A percentile compares a stretch with the other conserved stretches of the same genome.
phyloP scores from a whole-genome alignment of 2,113 vertebrate genomes.

The Brachyhypopomus gauderio region DNA sequence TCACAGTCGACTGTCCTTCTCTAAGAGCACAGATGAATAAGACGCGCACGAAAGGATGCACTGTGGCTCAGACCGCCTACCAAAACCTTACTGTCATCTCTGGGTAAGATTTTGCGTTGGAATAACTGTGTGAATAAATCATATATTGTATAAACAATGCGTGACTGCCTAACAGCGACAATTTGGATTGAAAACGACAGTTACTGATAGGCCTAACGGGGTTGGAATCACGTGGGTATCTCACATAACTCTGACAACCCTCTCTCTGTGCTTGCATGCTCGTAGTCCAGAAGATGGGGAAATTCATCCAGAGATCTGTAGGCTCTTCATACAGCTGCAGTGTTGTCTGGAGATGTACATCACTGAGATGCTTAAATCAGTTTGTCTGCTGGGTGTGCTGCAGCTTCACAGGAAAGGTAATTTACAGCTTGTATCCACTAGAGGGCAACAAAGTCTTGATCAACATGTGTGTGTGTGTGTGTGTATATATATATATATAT shows the following conservation, averaged over 20 bases:
- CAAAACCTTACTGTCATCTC: slow-evolving; percentile 90
- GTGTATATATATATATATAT: too few relatives aligned
- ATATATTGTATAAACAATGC: neutral
- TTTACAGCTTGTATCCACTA: slow-evolving; percentile 45
- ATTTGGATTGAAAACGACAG: neutral
- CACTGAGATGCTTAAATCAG: slow-evolving; percentile 96
- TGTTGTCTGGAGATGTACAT: slow-evolving; percentile 99
- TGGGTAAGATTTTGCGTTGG: slow-evolving; percentile 73
- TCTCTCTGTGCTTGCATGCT: slow-evolving; percentile 6
- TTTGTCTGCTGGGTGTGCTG: slow-evolving; percentile 93
- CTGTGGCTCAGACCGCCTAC: slow-evolving; percentile 89
- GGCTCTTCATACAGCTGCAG: slow-evolving; percentile 95
- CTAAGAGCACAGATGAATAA: slow-evolving; percentile 89
- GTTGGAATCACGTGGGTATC: neutral
- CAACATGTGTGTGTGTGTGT: too few relatives aligned
- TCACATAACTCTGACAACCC: neutral
- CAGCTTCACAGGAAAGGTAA: slow-evolving; percentile 95
- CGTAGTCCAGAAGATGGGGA: slow-evolving; percentile 93
- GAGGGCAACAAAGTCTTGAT: slow-evolving; percentile 55
- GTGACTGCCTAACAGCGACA: neutral
- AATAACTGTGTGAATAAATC: slow-evolving; percentile 49
- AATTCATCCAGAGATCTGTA: slow-evolving; percentile 95
- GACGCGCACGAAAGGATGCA: slow-evolving; percentile 88
- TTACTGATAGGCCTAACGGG: neutral
- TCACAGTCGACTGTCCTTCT: slow-evolving; percentile 84